phyloP scores from a whole-genome alignment of 2,888 invertebrate genomes.

The Seira musarum region DNA sequence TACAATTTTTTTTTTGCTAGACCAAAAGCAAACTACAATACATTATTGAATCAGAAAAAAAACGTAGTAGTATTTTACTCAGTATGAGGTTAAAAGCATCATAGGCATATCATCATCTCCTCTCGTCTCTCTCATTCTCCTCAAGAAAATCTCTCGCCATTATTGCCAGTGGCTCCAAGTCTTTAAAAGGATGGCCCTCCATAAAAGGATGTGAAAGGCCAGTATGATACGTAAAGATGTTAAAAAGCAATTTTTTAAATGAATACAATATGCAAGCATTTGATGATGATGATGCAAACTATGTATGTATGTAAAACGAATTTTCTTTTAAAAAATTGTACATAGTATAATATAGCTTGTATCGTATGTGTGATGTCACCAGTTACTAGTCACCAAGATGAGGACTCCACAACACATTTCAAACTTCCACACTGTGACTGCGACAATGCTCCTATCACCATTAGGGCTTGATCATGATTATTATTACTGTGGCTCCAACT shows the following conservation, averaged over 20 bases:
- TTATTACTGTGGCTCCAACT: not conserved
- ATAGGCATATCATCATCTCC: conserved; percentile 14
- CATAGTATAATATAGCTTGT: too few species aligned
- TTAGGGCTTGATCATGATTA: not conserved
- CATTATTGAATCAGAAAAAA: conserved; percentile 16
- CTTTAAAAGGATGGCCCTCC: conserved; percentile 53
- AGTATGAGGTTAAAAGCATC: conserved; percentile 32
- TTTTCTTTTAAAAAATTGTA: too few species aligned
- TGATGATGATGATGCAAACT: not conserved
- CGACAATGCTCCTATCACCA: not conserved
- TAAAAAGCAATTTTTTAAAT: conserved; percentile 42
- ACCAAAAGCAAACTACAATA: too few species aligned
- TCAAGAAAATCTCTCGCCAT: conserved; percentile 35
- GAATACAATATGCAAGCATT: not conserved
- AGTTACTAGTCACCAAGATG: too few species aligned
- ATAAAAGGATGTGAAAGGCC: conserved; percentile 56
- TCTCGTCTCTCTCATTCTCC: conserved; percentile 14
- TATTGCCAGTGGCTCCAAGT: conserved; percentile 57
- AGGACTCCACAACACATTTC: not conserved
- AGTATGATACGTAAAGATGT: conserved; percentile 32
- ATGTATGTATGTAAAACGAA: not conserved
- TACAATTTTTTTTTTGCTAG: conserved; percentile 8
- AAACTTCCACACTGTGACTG: not conserved
- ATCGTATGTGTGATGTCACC: conserved; percentile 51
- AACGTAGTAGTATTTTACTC: conserved; percentile 24